Conservation (phyloP, 2,113 vertebrate genomes). For the Rhodinocichla rosea region DNA sequence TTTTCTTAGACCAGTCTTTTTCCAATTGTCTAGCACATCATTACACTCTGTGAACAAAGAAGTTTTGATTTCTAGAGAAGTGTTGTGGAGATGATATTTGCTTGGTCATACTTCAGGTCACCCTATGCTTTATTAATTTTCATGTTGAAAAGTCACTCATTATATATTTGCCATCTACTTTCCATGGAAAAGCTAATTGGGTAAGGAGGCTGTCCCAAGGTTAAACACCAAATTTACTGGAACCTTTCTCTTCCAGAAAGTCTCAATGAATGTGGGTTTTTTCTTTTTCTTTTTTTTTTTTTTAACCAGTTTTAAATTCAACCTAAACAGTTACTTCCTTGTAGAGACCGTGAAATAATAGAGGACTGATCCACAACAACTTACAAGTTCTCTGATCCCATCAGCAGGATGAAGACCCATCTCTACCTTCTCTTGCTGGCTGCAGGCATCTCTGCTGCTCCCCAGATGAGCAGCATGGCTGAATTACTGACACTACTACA, state of each 20-base stretch:
- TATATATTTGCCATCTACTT: not conserved
- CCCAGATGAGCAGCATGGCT: not conserved
- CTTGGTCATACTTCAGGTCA: not conserved
- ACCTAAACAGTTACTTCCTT: conserved; percentile 57
- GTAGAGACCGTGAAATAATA: conserved; percentile 61
- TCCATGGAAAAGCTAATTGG: not conserved
- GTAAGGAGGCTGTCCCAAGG: not conserved
- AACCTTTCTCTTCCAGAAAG: conserved; percentile 41
- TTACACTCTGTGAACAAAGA: fast-evolving
- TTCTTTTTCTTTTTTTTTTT: not conserved
- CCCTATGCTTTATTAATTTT: not conserved
- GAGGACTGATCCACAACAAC: not conserved
- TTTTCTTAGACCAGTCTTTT: not conserved
- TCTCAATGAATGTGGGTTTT: not conserved
- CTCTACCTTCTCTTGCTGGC: conserved; percentile 37
- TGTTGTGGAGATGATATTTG: not conserved
- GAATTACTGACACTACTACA: conserved; percentile 47
- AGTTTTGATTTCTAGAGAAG: not conserved
- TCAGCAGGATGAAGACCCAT: conserved; percentile 16
- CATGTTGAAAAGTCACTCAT: not conserved
- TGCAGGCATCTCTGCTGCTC: not conserved
- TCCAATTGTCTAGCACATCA: not conserved
- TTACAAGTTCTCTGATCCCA: not conserved
- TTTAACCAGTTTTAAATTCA: conserved; percentile 30
- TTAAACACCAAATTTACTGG: conserved; percentile 32